Base-by-base conservation (phyloP, 2,113 vertebrate species). In the Melospiza melodia region DNA sequence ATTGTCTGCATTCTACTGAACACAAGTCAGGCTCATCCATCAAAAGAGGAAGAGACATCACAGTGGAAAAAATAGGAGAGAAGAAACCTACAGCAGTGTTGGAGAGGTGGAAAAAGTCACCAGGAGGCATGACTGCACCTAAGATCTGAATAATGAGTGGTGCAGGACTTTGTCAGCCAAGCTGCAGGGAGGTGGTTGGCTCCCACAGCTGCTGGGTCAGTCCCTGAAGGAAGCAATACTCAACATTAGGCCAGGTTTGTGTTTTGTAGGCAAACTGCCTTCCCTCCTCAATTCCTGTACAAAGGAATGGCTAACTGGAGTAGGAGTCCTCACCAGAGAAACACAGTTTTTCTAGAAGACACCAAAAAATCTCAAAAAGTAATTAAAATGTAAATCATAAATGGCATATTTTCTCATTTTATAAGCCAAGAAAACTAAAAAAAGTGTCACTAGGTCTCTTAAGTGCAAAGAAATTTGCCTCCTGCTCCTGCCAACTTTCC, bases 131-230 rank as follows among this genome's bases (percentile, higher is more conserved):
- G 5, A 59, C n/a, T 21, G 33, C 1, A 5, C 4, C 19, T 58
- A 66, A 46, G n/a, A 31, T 10, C 17, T 62, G 61, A 72, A 52
- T 18, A 72, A 28, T 3, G 3, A 68, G 31, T 72, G 25, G 39
- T 28, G 27, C 22, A 49, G 73, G 31, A 16, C 20, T 66, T 71
- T 27, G 51, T 8, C 24, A 5, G 7, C 9, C 27, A 33, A 51
- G 10, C 0, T 16, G 27, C 2, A 62, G 51, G 31, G 49, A 37
- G 52, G 52, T 0, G 1, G 13, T 2, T 43, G 22, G 68, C 20
- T 57, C 24, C 37, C 11, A 22, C 0, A 21, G 43, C 35, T 51
- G n/a, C 41, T 30, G 63, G 65, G 30, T 19, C 72, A 51, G n/a
- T 25, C 37, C 23, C 71, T 58, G 72, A 6, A 77, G 41, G 23